phyloP scores from a whole-genome alignment of 2,888 invertebrate species.

The Tortrix viridana region DNA sequence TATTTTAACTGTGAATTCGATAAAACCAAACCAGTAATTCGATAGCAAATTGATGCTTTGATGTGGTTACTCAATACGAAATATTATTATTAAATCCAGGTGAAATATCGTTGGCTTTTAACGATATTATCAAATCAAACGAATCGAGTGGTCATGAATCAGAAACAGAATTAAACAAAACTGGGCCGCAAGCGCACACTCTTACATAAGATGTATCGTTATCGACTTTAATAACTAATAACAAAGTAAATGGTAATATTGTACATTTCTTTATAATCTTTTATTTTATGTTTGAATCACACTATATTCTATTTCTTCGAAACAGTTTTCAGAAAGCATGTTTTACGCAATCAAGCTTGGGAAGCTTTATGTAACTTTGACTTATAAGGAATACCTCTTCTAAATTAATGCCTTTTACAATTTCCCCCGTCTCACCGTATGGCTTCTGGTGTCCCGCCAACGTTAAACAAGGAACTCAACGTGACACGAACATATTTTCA shows the following conservation, averaged over 20 bases:
- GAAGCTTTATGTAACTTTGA: too few relatives aligned
- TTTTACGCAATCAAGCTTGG: too few relatives aligned
- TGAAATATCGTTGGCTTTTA: conserved; percentile 10
- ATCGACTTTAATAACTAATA: conserved; percentile 26
- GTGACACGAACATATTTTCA: conserved; percentile 11
- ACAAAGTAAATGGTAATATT: conserved; percentile 1
- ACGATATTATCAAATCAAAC: conserved; percentile 27
- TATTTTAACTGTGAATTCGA: too few relatives aligned
- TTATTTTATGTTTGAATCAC: too few relatives aligned
- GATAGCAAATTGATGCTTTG: too few relatives aligned
- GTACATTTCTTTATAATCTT: not conserved
- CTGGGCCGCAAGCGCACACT: conserved; percentile 18
- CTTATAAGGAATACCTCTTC: too few relatives aligned
- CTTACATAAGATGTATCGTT: conserved; percentile 23
- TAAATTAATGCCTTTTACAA: not conserved
- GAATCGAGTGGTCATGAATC: conserved; percentile 32
- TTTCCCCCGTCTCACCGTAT: not conserved
- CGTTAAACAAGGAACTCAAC: not conserved
- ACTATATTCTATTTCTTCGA: too few relatives aligned
- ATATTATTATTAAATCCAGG: conserved; percentile 17
- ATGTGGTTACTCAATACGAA: not conserved
- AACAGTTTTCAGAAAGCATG: too few relatives aligned
- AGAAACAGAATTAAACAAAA: conserved; percentile 20
- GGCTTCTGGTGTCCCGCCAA: not conserved
- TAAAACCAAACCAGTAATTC: too few relatives aligned